phyloP scores from a whole-genome alignment of 2,113 vertebrate species.

The Coreoperca whiteheadi region DNA sequence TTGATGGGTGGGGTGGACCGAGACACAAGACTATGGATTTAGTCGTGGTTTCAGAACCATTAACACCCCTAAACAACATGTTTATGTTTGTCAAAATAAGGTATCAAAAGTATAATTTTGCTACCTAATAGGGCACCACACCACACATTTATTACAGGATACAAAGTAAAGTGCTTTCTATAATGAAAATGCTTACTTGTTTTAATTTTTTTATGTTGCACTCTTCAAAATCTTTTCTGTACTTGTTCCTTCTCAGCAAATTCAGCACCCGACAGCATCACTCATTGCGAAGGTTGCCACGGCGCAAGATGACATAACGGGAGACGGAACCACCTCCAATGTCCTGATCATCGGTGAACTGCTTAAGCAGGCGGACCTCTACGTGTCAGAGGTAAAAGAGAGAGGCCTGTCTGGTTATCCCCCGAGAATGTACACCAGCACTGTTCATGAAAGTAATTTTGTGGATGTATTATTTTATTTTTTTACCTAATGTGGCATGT shows the following conservation, averaged over 20 bases:
- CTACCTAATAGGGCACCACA: background rate
- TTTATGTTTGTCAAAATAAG: background rate
- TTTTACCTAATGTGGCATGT: background rate
- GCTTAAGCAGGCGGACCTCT: constrained; percentile 96
- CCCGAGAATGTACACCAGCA: background rate
- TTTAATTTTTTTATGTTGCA: background rate
- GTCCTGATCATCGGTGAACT: constrained; percentile 98
- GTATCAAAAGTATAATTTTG: background rate
- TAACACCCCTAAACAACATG: no score
- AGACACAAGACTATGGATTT: no score
- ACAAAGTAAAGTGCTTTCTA: background rate
- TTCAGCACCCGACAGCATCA: constrained; percentile 98
- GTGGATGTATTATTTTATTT: background rate
- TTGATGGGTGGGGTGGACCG: no score
- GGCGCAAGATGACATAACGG: constrained; percentile 98
- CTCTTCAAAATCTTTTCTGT: background rate
- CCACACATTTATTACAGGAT: background rate
- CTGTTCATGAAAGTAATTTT: background rate
- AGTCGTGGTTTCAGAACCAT: no score
- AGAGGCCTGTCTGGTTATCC: background rate
- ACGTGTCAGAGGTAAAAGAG: constrained; percentile 92
- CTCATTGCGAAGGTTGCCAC: constrained; percentile 98
- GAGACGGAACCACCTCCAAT: constrained; percentile 97
- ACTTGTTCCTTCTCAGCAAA: constrained; percentile 88
- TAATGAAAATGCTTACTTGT: background rate